Evolutionary conservation across 2,797 vertebrate genomes (phyloP), one percentile per base, ranked within the genome.

Genomic region (Trichosurus vulpecula): DNA sequence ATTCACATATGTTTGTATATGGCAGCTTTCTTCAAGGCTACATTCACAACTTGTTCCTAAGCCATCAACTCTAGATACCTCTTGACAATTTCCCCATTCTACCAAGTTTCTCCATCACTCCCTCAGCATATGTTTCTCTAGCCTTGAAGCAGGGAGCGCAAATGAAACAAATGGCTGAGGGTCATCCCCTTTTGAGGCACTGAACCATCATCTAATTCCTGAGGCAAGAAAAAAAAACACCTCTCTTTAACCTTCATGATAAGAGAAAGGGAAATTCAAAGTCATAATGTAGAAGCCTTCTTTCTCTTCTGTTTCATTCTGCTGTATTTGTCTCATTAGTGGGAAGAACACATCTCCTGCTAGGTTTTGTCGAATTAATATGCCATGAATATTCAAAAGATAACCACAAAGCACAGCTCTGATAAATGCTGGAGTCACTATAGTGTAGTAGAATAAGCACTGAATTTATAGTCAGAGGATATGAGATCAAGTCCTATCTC

Each of bases 291-390:
- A 30, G 51, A 90, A 61, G n/a, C n/a, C n/a, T 81, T 81, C 19
- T 55, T 74, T 58, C 92, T 89, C 14, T 22, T 74, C 51, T 31
- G 52, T 29, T 2, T 93, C 56, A 57, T 47, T 94, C 16, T 13
- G 52, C 89, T 91, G 35, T 95, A 16, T 90, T 92, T 58, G 11
- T 41, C 0, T 95, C 55, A 93, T 58, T 92, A 91, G n/a, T 52
- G 25, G 35, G 95, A 6, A 61, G 30, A 41, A 47, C 90, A 30
- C n/a, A 90, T 90, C 9, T 91, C 90, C 53, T 54, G 27, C 35
- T 96, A 25, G 16, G 2, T 93, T 96, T 95, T 95, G 16, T 25
- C 1, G 19, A 81, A 41, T 81, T 81, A 81, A 81, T 25, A 74
- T 91, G 6, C 30, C 91, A 30, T 81, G 89, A 74, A 54, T 54